phyloP scores from a whole-genome alignment of 2,113 vertebrate genomes.

The Rhinolophus ferrumequinum region DNA sequence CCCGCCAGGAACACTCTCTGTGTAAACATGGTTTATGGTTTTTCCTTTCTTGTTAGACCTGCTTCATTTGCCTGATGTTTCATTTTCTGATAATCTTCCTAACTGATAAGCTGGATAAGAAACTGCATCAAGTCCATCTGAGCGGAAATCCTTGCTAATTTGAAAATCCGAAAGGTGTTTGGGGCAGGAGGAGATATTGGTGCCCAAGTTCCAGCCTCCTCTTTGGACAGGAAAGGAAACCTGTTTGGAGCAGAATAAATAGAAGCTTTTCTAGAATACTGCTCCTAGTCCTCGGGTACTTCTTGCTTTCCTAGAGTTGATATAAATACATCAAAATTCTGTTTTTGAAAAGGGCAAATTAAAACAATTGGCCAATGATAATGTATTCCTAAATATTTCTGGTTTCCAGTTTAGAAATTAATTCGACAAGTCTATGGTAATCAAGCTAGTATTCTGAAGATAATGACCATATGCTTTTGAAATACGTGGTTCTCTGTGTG shows the following conservation, averaged over 20 bases:
- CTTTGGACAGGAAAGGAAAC: not conserved
- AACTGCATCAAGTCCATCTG: not conserved
- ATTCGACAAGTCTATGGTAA: not conserved
- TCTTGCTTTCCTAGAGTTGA: not conserved
- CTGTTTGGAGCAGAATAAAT: not conserved
- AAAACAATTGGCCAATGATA: not conserved
- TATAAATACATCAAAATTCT: not conserved
- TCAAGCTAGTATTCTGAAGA: not conserved
- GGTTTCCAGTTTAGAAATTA: slow-evolving; percentile 44
- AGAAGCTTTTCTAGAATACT: not conserved
- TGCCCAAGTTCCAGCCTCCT: not conserved
- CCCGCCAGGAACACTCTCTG: slow-evolving; percentile 87
- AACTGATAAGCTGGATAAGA: slow-evolving; percentile 79
- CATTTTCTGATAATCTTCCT: slow-evolving; percentile 87
- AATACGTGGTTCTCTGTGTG: not conserved
- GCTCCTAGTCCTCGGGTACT: not conserved
- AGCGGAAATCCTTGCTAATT: slow-evolving; percentile 50
- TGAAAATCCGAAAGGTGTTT: not conserved
- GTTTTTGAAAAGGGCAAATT: not conserved
- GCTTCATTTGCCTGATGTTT: slow-evolving; percentile 78
- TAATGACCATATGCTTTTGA: not conserved
- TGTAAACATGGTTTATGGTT: slow-evolving; percentile 89
- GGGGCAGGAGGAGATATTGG: not conserved
- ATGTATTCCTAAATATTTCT: slow-evolving; percentile 5
- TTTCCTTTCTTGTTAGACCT: slow-evolving; percentile 81